phyloP scores from a whole-genome alignment of 2,797 vertebrate genomes.

The Anabas testudineus region DNA sequence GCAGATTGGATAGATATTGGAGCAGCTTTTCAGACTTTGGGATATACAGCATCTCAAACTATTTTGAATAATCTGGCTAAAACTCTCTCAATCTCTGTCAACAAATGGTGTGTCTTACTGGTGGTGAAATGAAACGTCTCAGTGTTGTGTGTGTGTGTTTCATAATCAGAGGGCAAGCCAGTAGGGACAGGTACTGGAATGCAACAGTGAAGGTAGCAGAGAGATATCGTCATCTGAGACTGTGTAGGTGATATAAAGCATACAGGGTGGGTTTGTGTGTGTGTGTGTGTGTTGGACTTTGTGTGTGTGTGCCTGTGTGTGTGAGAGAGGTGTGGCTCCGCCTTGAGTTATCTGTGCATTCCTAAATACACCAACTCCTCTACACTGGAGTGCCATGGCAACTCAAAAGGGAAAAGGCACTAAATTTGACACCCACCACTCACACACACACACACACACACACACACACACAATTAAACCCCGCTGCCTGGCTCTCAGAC shows the following conservation, averaged over 20 bases:
- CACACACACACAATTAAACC: conserved; percentile 61
- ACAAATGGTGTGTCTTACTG: conserved; percentile 43
- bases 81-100: conserved; percentile 39
- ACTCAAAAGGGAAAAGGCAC: conserved; percentile 59
- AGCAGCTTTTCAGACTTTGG: conserved; percentile 10
- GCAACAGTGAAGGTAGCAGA: conserved; percentile 49
- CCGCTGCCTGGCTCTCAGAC: conserved; percentile 72
- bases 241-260: conserved; percentile 46
- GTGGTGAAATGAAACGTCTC: conserved; percentile 42
- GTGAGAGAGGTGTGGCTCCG: conserved; percentile 60
- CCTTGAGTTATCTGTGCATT: conserved; percentile 78
- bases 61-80: conserved; percentile 22
- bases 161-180: conserved; percentile 60
- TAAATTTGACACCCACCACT: conserved; percentile 73
- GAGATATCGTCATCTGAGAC: conserved; percentile 57
- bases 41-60: background rate
- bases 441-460: conserved; percentile 37
- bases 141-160: conserved; percentile 55
- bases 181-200: conserved; percentile 73
- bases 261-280: conserved; percentile 47
- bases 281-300: conserved; percentile 17
- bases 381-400: conserved; percentile 70
- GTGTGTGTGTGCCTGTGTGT: conserved; percentile 40
- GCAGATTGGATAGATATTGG: no score
- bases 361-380: conserved; percentile 71